Evolutionary conservation across 1,140 invertebrate genomes (phyloP).

Genomic region (Drosophila melanogaster): Release_6_plus_ISO1_MT NC_004354.4:9982001-9982500

Average conservation of each 20-base stretch:
- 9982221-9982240: conserved; percentile 3
- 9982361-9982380: conserved; percentile 4
- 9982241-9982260: conserved; percentile 1
- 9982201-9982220: conserved; percentile 7
- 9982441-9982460: conserved; percentile 14
- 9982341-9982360: background rate
- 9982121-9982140: conserved; percentile 28
- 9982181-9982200: conserved; percentile 37
- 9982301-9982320: background rate
- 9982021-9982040: conserved; percentile 5
- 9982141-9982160: conserved; percentile 13
- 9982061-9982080: conserved; percentile 32
- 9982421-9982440: conserved; percentile 1
- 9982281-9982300: background rate
- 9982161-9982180: conserved; percentile 20
- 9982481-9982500: conserved; percentile 31
- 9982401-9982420: background rate
- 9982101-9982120: conserved; percentile 13
- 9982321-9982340: background rate
- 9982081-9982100: conserved; percentile 50
- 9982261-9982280: background rate
- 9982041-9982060: conserved; percentile 44
- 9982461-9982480: conserved; percentile 20
- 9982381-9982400: background rate
- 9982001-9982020: conserved; percentile 1